Evolutionary conservation across 1,140 invertebrate species (phyloP), one percentile per base, ranked within the genome.

Genomic region (Harpegnathos saltator): DNA sequence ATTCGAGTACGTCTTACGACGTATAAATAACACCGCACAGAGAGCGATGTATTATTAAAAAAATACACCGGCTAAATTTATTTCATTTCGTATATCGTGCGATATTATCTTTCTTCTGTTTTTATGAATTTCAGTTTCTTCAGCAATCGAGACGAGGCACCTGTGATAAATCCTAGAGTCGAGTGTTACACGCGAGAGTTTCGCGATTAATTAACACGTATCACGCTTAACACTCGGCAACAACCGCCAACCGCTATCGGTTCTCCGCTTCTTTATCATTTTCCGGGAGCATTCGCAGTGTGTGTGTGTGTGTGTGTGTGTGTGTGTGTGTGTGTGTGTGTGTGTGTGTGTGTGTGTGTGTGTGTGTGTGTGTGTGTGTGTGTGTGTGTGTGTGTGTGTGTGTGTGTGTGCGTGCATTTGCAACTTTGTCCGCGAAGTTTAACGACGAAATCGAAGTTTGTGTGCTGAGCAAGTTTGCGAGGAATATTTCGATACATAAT

Each of bases 351-450:
- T 66, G 14, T 22, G 15, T 26, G 22, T 66, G 14, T 22, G 15
- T 26, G 22, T 66, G 14, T 22, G 15, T 26, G 22, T 66, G 14
- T 22, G 15, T 26, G 22, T 66, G 14, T 22, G 15, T 26, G 22
- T 66, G 14, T 22, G 15, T 26, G 22, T 66, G 14, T 22, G 15
- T 26, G 22, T 66, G 14, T 22, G 15, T 26, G 22, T 66, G 14
- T 22, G 15, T 26, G 22, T 66, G 14, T 22, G n/a, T n/a, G n/a
- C n/a, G n/a, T n/a, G 1, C 26, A 24, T 33, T 63, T 38, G 24
- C 61, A 63, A 75, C n/a, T 75, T 75, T n/a, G 38, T 50, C 24
- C 59, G 24, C n/a, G 0, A 33, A 75, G 38, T 75, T 75, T 52
- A 75, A 75, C n/a, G 58, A 63, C 44, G 24, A 19, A 14, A 24